phyloP scores from a whole-genome alignment of 1,140 invertebrate genomes.

The Nautilus pompilius region DNA sequence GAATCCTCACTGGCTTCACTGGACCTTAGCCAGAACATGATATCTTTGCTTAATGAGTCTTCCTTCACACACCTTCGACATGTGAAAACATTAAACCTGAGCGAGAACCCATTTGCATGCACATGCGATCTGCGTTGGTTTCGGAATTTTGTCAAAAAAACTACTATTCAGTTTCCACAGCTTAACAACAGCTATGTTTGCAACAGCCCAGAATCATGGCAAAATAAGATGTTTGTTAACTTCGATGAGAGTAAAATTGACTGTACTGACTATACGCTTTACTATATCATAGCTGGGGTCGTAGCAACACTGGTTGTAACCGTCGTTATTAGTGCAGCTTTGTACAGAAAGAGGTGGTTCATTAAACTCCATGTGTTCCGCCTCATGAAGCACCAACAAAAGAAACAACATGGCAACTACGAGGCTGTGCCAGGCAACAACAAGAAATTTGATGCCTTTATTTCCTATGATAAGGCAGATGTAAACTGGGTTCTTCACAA shows the following conservation, averaged over 20 bases:
- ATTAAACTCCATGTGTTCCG: conserved; percentile 21
- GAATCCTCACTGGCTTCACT: conserved; percentile 4
- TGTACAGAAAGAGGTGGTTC: conserved; percentile 31
- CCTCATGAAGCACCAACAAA: neutral
- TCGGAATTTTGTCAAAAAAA: conserved; percentile 31
- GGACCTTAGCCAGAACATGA: conserved; percentile 30
- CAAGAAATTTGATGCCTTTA: conserved; percentile 23
- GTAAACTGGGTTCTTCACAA: conserved; percentile 21
- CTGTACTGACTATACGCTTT: conserved; percentile 25
- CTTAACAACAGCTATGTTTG: conserved; percentile 21
- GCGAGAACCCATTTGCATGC: conserved; percentile 32
- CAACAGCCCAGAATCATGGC: conserved; percentile 26
- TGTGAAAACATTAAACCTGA: conserved; percentile 24
- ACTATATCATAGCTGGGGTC: conserved; percentile 13
- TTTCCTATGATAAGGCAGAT: conserved; percentile 26
- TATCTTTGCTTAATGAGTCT: conserved; percentile 22
- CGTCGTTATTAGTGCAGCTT: conserved; percentile 8
- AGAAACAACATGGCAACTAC: neutral
- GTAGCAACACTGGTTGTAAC: conserved; percentile 10
- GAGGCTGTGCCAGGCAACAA: conserved; percentile 4
- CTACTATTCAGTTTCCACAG: conserved; percentile 15
- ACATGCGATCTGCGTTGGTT: conserved; percentile 40
- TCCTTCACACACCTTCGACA: conserved; percentile 23
- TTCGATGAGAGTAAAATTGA: conserved; percentile 32
- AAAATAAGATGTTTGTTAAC: conserved; percentile 20